Base-by-base conservation (phyloP, 2,797 vertebrate species). In the Aulostomus chinensis region DNA sequence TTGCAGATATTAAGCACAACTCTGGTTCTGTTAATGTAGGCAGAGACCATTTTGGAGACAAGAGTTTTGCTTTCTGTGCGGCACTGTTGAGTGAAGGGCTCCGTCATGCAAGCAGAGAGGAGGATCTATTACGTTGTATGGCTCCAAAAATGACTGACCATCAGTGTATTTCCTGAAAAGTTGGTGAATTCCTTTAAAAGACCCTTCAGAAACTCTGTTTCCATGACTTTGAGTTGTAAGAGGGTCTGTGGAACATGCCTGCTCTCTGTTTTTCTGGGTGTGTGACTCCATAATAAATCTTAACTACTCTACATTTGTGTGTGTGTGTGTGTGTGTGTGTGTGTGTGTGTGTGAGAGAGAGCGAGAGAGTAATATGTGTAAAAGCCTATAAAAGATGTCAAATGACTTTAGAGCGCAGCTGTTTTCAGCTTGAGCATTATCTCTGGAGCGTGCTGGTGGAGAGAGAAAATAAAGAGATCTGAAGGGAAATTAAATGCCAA, bases 381-480 rank as follows among this genome's bases (percentile, higher is more conserved):
- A 25, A 59, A 63, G 39, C 60, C 53, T 43, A 21, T 59, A 55
- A 58, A 76, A 66, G 35, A 64, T 49, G 41, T 69, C 49, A 60
- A 64, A 59, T 1, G 9, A 30, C 36, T 49, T 51, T 61, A 67
- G 78, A 84, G 73, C 82, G 67, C 76, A 78, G 75, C 79, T 70
- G 66, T 72, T 49, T 47, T 30, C 57, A 39, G 48, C 35, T 43
- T 42, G 31, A 68, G 73, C 73, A 58, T 37, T 15, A 12, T 54
- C 53, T 57, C 38, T 71, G 56, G 32, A 51, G 33, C 9, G 11
- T 34, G 42, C 50, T 54, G 20, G 12, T 31, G 41, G 30, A 52
- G 31, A 39, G 24, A 55, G 26, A 41, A 57, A 36, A 60, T 38
- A 39, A 58, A 67, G 25, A 16, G 9, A 73, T 33, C 35, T 12